Percentiles rank a stretch among this genome's conserved stretches.
Evolutionary conservation across 2,888 invertebrate species (phyloP).

Genomic region (Drosophila pegasa): DNA sequence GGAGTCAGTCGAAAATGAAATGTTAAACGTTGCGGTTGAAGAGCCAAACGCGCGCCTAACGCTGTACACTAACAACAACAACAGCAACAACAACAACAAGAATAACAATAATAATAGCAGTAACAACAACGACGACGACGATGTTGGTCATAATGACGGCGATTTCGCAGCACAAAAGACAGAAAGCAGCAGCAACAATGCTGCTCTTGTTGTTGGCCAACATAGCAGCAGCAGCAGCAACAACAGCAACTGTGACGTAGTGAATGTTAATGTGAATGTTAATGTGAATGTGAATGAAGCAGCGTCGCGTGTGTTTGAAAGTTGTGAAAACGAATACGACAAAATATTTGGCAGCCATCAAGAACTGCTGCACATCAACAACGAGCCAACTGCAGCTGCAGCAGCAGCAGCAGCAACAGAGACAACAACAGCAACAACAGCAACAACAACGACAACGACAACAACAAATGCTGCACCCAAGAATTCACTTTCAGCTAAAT

Average conservation of each 20-base stretch:
- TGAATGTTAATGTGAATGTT: constrained; percentile 42
- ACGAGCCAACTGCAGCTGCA: constrained; percentile 26
- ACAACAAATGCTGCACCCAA: constrained; percentile 61
- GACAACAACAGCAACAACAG: constrained; percentile 30
- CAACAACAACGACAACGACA: constrained; percentile 18
- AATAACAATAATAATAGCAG: constrained; percentile 35
- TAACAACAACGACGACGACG: constrained; percentile 40
- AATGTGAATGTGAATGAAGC: constrained; percentile 44
- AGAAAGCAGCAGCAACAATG: constrained; percentile 33
- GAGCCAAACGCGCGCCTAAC: constrained; percentile 62
- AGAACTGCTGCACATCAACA: constrained; percentile 37
- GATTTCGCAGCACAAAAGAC: constrained; percentile 77
- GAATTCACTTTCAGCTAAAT: constrained; percentile 87
- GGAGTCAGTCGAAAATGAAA: constrained; percentile 82
- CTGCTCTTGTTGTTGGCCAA: constrained; percentile 54
- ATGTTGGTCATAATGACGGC: constrained; percentile 70
- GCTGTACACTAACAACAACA: constrained; percentile 50
- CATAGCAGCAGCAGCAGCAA: constrained; percentile 25
- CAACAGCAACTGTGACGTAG: constrained; percentile 62
- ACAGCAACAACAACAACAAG: constrained; percentile 19
- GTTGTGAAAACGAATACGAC: constrained; percentile 76
- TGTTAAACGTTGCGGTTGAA: constrained; percentile 82
- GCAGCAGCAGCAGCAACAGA: constrained; percentile 23
- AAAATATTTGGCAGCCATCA: constrained; percentile 71
- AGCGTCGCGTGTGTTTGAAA: constrained; percentile 65